Percentiles rank a stretch among this genome's conserved stretches.
Conservation (phyloP, 1,140 invertebrate species). For the Euschistus heros region DNA sequence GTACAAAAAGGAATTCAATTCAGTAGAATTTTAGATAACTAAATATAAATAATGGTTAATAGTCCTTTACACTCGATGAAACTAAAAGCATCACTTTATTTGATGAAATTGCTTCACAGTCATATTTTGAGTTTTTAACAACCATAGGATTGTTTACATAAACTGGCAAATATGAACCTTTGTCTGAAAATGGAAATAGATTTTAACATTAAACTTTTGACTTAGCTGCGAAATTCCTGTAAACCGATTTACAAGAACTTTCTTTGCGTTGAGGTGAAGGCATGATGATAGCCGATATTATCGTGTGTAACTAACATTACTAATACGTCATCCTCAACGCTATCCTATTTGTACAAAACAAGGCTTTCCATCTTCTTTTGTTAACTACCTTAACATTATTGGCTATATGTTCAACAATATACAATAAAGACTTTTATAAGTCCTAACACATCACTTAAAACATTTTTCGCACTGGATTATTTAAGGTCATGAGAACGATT, state of each 20-base stretch:
- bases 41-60: conserved; percentile 6
- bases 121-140: neutral
- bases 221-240: neutral
- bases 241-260: neutral
- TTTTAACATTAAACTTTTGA: conserved; percentile 1
- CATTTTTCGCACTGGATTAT: neutral
- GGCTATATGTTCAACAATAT: conserved; percentile 12
- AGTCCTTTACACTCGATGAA: conserved; percentile 2
- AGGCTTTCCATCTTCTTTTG: conserved; percentile 11
- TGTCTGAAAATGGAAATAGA: conserved; percentile 7
- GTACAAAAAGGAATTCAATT: too few relatives aligned
- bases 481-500: neutral
- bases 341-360: conserved; percentile 16
- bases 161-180: conserved; percentile 16
- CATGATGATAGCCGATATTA: conserved; percentile 6
- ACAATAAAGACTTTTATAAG: conserved; percentile 12
- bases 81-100: conserved; percentile 1
- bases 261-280: neutral
- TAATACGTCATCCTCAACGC: conserved; percentile 1
- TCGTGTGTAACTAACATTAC: conserved; percentile 4
- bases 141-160: neutral
- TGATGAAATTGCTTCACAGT: neutral
- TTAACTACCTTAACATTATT: conserved; percentile 10
- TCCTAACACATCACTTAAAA: neutral
- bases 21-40: neutral